Percentiles rank a stretch among this genome's conserved stretches.
Conservation (phyloP, 2,113 vertebrate genomes). For the Phoenicopterus ruber region DNA sequence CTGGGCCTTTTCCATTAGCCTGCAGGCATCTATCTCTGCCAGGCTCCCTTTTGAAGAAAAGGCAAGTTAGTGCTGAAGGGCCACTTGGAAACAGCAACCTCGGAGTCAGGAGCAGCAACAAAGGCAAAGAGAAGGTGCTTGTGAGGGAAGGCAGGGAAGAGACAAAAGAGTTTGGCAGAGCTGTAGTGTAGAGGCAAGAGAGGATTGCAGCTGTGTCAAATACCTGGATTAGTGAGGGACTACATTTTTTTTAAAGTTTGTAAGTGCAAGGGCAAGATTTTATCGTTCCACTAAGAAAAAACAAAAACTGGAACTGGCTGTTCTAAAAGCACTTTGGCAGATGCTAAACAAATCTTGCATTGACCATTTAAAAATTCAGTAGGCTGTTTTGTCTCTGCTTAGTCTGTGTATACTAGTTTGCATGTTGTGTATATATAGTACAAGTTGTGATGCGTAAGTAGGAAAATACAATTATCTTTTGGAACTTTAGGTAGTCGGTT, state of each 20-base stretch:
- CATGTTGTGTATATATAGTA: background rate
- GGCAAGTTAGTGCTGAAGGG: background rate
- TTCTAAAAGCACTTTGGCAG: background rate
- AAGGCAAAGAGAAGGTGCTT: background rate
- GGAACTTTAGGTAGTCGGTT: background rate
- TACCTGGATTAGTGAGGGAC: background rate
- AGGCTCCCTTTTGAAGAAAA: background rate
- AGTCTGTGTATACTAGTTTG: background rate
- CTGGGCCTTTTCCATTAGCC: background rate
- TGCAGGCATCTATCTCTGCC: background rate
- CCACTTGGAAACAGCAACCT: background rate
- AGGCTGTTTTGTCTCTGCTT: background rate
- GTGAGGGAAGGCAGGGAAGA: background rate
- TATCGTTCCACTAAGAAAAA: background rate
- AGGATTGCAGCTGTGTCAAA: background rate
- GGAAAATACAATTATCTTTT: background rate
- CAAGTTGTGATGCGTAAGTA: background rate
- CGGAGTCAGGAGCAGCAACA: background rate
- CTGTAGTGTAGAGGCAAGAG: background rate
- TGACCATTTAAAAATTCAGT: background rate
- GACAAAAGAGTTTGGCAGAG: background rate
- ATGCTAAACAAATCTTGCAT: background rate
- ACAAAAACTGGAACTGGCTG: background rate
- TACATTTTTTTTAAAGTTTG: background rate
- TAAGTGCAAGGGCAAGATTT: background rate